phyloP scores from a whole-genome alignment of 2,113 vertebrate genomes.

The Hiodon tergisus region DNA sequence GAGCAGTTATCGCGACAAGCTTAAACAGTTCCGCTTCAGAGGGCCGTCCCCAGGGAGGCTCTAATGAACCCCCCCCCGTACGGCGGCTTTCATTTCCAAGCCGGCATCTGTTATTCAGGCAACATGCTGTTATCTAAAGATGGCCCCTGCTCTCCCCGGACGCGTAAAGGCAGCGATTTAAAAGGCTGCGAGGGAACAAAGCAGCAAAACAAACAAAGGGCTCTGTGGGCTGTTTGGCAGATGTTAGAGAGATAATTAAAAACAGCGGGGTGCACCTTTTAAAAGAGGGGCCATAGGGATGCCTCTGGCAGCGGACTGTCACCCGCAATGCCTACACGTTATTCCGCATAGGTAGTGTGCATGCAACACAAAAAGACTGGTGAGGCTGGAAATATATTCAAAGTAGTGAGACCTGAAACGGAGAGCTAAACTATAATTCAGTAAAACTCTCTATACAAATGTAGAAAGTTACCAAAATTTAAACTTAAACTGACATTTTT shows the following conservation, averaged over 20 bases:
- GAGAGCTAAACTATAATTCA: too few species aligned
- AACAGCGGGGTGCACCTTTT: constrained; percentile 11
- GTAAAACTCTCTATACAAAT: too few species aligned
- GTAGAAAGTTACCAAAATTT: too few species aligned
- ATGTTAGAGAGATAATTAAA: constrained; percentile 35
- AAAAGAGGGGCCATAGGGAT: not conserved
- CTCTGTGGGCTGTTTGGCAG: constrained; percentile 7
- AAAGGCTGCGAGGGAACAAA: constrained; percentile 17
- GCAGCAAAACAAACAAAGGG: constrained; percentile 5
- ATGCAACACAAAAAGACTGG: too few species aligned
- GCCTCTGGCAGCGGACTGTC: too few species aligned
- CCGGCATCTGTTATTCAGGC: not conserved
- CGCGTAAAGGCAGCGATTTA: constrained; percentile 31
- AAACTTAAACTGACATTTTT: too few species aligned
- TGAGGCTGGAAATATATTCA: too few species aligned
- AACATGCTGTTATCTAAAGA: constrained; percentile 11
- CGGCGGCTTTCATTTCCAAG: not conserved
- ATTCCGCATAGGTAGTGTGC: too few species aligned
- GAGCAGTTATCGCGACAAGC: not conserved
- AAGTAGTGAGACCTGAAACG: too few species aligned
- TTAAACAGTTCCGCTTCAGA: not conserved
- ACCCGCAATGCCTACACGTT: too few species aligned
- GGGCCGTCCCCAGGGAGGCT: not conserved
- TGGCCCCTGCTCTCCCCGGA: constrained; percentile 8
- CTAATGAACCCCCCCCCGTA: not conserved